Conservation (phyloP, 1,140 invertebrate species). For the Trichonephila clavata region DNA sequence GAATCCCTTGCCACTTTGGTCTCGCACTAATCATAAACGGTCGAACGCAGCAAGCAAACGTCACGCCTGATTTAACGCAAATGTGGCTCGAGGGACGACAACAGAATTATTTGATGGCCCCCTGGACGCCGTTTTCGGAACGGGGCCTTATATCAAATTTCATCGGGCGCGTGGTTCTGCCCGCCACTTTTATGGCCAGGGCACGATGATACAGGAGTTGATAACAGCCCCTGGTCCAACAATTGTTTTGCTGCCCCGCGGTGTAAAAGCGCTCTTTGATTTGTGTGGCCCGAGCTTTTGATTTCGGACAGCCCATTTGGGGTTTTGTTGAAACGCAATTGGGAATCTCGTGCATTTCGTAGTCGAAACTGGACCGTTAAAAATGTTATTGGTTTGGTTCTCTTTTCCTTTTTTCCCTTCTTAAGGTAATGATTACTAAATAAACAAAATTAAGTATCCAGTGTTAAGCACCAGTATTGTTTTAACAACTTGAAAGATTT, state of each 20-base stretch:
- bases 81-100: conserved; percentile 38
- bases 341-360: not conserved
- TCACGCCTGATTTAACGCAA: conserved; percentile 58
- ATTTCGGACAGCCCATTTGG: not conserved
- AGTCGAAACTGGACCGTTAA: not conserved
- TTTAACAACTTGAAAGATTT: too few species aligned
- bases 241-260: conserved; percentile 39
- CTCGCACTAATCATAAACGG: not conserved
- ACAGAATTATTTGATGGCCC: conserved; percentile 63
- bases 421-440: too few species aligned
- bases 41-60: conserved; percentile 26
- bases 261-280: conserved; percentile 2
- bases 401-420: too few species aligned
- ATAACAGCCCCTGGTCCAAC: conserved; percentile 50
- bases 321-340: not conserved
- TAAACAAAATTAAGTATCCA: too few species aligned
- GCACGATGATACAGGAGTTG: conserved; percentile 61
- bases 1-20: not conserved
- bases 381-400: not conserved
- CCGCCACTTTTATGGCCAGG: conserved; percentile 47
- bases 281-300: not conserved
- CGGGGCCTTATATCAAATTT: conserved; percentile 62
- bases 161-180: conserved; percentile 32
- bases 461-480: too few species aligned
- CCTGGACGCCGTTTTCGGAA: conserved; percentile 37